Base-by-base conservation (phyloP, 1,140 invertebrate species). In the Macrostomum lignano region DNA sequence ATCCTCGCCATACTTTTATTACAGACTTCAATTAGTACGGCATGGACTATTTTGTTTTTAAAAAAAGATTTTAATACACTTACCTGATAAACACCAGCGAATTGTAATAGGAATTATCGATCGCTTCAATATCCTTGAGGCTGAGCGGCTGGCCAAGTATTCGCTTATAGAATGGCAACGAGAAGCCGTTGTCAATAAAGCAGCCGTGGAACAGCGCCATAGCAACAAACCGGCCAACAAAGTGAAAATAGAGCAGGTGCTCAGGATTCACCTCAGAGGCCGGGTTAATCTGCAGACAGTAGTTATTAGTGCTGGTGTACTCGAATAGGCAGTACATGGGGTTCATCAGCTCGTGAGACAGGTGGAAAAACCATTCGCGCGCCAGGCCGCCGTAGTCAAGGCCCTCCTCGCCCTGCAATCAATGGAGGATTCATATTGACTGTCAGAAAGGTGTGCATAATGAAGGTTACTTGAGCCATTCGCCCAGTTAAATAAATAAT, bases 301-400 rank as follows among this genome's bases (percentile, higher is more conserved):
- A 96, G 61, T 96, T 94, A 49, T 78, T 91, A 56, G 88, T 91
- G 55, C 86, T 91, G 86, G 82, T 86, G 54, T 96, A 96, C 61
- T 94, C 86, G 52, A 96, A 96, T 28, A 98, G 62, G 55, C 88
- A 94, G 60, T 96, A 96, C 88, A 96, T 96, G 3, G 91, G 91
- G 62, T 98, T 96, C 11, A 96, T 64, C 7, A 96, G 86, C 63
- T 96, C 88, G 49, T 98, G 88, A 9, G 84, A 94, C 11, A 98
- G 61, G 37, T 94, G 61, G 60, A 96, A 93, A 60, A 98, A 96
- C 88, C 88, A 98, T 62, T 98, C 88, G 40, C 86, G 65, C 10
- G 84, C 88, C 21, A 98, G 77, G 37, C 88, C 88, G 26, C 88
- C 88, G 55, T 96, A 98, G 62, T 98, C 88, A 17, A 98, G 61